Conservation (phyloP, 2,888 invertebrate species). For the Craniophora ligustri region DNA sequence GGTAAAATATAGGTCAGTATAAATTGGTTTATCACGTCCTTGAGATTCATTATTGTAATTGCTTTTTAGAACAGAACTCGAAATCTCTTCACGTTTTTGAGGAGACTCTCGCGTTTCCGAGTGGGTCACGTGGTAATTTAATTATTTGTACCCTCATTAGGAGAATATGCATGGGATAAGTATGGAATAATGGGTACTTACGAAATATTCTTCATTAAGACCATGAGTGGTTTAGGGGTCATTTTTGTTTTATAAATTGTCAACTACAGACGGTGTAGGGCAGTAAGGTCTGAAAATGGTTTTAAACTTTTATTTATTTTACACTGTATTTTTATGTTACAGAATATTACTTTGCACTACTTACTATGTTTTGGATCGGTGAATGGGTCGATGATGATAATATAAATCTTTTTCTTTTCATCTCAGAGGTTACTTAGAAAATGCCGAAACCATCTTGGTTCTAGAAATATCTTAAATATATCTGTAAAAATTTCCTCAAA, state of each 20-base stretch:
- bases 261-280: neutral
- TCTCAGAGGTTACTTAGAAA: too few relatives aligned
- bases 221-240: constrained; percentile 15
- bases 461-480: too few relatives aligned
- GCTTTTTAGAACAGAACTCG: constrained; percentile 77
- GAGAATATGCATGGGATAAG: constrained; percentile 75
- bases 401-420: too few relatives aligned
- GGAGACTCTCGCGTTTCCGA: constrained; percentile 76
- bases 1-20: constrained; percentile 38
- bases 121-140: constrained; percentile 82
- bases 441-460: too few relatives aligned
- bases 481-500: too few relatives aligned
- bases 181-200: constrained; percentile 70
- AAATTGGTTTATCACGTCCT: constrained; percentile 60
- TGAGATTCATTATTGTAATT: constrained; percentile 83
- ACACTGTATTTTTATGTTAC: too few relatives aligned
- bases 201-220: constrained; percentile 42
- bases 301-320: too few relatives aligned
- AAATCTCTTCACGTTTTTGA: constrained; percentile 79
- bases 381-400: too few relatives aligned
- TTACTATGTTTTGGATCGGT: too few relatives aligned
- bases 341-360: too few relatives aligned
- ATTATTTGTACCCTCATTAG: constrained; percentile 76
- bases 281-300: neutral
- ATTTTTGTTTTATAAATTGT: constrained; percentile 16